Evolutionary conservation across 2,888 invertebrate genomes (phyloP), one percentile per base, ranked within the genome.

Genomic region (Tiphia femorata): DNA sequence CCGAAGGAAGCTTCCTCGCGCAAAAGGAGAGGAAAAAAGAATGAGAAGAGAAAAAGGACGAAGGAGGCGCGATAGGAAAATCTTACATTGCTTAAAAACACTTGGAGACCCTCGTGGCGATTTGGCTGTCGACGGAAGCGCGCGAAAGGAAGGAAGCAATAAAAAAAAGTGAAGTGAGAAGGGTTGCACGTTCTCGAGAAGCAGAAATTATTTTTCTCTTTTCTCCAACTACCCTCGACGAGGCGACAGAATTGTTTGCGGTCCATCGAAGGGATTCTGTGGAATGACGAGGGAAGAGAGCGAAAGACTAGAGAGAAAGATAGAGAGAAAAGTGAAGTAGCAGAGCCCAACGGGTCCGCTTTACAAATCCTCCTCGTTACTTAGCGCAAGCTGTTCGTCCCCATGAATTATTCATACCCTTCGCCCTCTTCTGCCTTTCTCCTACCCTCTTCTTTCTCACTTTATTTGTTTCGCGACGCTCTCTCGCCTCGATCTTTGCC

Each of bases 351-450:
- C 30, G 44, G 49, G 46, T 38, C 56, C 63, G 68, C 62, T 68
- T 68, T 68, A 68, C 68, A 68, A 68, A 68, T 68, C 63, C 68
- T 46, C 44, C 68, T 68, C 68, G 68, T 68, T 68, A 68, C 68
- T 68, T 68, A 68, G 64, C 70, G 53, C 67, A 62, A 62, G 64
- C 59, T 60, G 60, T 55, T 56, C 48, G 40, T 25, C 21, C 47
- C 42, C 33, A 67, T 69, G 64, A 64, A 69, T 69, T 69, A 69
- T 69, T 69, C 69, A 69, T 69, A n/a, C 49, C 49, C 12, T 20
- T 27, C 56, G 42, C 50, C 54, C 57, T 54, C 55, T 14, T 33
- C 14, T 6, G 33, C 12, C 33, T n/a, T n/a, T n/a, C 33, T 4
- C 33, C n/a, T 10, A 30, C 30, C 30, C 61, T 69, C 63, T 66